Conservation (phyloP, 2,888 invertebrate species). For the Melinaea marsaeus region DNA sequence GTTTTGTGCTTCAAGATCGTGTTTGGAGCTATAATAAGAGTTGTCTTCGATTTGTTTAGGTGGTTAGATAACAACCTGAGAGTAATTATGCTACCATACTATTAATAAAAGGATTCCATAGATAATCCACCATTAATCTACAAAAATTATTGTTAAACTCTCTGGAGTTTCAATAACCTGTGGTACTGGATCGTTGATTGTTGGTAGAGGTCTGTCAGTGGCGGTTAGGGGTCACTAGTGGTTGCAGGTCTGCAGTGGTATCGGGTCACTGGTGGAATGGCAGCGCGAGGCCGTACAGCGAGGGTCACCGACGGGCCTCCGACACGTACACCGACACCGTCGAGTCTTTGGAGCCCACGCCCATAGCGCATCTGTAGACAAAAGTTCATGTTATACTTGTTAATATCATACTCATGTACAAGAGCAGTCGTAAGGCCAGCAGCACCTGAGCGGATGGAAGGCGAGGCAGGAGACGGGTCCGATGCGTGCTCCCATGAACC, state of each 20-base stretch:
- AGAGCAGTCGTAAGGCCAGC: not conserved
- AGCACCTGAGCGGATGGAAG: conserved; percentile 88
- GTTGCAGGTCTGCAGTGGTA: conserved; percentile 10
- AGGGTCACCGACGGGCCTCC: conserved; percentile 84
- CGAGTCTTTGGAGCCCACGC: conserved; percentile 91
- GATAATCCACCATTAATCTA: no score
- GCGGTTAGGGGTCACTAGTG: no score
- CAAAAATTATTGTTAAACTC: no score
- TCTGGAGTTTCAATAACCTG: no score
- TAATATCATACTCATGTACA: not conserved
- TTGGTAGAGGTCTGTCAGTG: no score
- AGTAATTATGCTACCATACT: no score
- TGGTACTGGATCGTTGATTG: no score
- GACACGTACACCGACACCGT: conserved; percentile 89
- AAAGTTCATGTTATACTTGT: not conserved
- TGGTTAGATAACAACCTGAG: no score
- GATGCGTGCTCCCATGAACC: conserved; percentile 89
- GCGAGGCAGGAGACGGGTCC: conserved; percentile 92
- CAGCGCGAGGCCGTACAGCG: conserved; percentile 62
- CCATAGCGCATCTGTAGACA: conserved; percentile 83
- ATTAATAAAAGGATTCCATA: no score
- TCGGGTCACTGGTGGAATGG: conserved; percentile 38
- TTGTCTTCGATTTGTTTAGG: no score
- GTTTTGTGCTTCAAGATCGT: no score
- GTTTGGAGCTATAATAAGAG: no score